Evolutionary conservation across 2,888 invertebrate genomes (phyloP).

Genomic region (Achlya flavicornis): DNA sequence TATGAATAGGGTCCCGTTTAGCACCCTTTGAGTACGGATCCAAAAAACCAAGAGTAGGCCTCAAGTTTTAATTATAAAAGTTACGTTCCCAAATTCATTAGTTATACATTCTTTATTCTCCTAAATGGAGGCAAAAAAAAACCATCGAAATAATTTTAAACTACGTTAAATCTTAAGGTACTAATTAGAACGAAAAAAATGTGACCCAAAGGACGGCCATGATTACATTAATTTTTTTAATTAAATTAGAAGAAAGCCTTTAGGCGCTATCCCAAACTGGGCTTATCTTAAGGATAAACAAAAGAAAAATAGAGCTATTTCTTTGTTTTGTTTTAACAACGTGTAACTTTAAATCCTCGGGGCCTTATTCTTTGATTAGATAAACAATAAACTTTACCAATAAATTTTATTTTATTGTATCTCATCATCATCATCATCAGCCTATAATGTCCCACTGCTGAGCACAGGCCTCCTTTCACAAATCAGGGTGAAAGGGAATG

Average conservation of each 20-base stretch:
- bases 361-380: background rate
- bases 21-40: too few species aligned
- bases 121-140: background rate
- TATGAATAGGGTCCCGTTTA: too few species aligned
- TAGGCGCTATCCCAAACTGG: conserved; percentile 19
- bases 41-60: background rate
- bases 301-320: conserved; percentile 13
- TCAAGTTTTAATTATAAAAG: background rate
- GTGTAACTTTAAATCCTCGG: background rate
- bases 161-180: conserved; percentile 9
- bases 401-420: too few species aligned
- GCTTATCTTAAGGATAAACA: conserved; percentile 19
- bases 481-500: too few species aligned
- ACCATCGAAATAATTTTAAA: conserved; percentile 3
- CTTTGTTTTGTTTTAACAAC: background rate
- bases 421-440: too few species aligned
- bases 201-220: conserved; percentile 10
- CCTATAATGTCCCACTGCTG: too few species aligned
- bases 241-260: conserved; percentile 21
- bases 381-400: background rate
- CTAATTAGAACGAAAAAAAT: conserved; percentile 12
- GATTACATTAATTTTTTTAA: conserved; percentile 24
- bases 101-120: background rate
- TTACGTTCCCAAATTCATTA: background rate
- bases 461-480: too few species aligned